Conservation (phyloP, 2,113 vertebrate species). For the Platichthys stellatus region DNA sequence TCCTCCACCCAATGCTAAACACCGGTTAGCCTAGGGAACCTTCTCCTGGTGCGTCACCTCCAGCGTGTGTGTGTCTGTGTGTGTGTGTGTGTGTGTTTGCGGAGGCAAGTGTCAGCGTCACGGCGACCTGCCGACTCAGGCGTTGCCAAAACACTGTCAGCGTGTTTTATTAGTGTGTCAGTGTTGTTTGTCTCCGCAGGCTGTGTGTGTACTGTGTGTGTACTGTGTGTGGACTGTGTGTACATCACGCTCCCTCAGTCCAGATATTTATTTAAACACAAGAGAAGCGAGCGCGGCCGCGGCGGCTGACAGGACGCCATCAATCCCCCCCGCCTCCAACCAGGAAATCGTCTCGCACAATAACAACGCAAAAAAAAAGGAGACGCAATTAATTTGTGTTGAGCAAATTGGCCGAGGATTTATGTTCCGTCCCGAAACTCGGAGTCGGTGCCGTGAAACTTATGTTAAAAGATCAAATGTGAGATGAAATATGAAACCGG, state of each 20-base stretch:
- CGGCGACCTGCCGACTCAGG: conserved; percentile 71
- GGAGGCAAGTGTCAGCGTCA: conserved; percentile 50
- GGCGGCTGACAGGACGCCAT: conserved; percentile 57
- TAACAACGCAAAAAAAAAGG: not conserved
- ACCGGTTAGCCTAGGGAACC: conserved; percentile 63
- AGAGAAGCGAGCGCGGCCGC: conserved; percentile 47
- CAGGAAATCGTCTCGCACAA: conserved; percentile 52
- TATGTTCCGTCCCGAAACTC: conserved; percentile 47
- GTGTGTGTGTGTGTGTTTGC: conserved; percentile 12
- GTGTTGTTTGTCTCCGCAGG: conserved; percentile 70
- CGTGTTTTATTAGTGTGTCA: conserved; percentile 77
- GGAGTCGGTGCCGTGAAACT: not conserved
- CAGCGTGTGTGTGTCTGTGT: conserved; percentile 13
- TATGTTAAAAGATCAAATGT: no score
- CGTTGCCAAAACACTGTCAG: conserved; percentile 77
- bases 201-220: conserved; percentile 44
- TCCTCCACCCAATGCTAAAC: conserved; percentile 65
- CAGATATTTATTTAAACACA: conserved; percentile 70
- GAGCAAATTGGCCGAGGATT: conserved; percentile 59
- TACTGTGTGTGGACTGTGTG: no score
- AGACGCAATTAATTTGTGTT: conserved; percentile 50
- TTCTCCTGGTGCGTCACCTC: conserved; percentile 24
- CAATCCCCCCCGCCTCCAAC: conserved; percentile 48
- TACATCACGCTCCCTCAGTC: conserved; percentile 52
- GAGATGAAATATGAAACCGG: no score